Evolutionary conservation across 2,888 invertebrate species (phyloP).

Genomic region (Acanthosepion pharaonis): DNA sequence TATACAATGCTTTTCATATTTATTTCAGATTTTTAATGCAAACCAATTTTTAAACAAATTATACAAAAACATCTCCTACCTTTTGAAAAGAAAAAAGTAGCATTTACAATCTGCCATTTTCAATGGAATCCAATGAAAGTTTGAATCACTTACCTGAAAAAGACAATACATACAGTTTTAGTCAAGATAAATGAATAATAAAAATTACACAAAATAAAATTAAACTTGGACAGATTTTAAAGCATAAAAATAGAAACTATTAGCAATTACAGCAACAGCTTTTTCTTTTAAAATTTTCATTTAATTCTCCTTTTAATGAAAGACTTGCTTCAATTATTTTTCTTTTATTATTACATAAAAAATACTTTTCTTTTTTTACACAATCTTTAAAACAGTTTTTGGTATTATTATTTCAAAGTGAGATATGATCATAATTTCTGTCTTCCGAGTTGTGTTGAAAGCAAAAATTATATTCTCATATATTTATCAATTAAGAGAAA

Average conservation of each 20-base stretch:
- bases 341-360: no score
- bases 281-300: no score
- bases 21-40: not conserved
- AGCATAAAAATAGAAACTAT: not conserved
- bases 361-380: no score
- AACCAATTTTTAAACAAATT: not conserved
- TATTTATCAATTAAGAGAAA: no score
- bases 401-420: no score
- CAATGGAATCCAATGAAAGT: conserved; percentile 1
- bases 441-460: no score
- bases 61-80: not conserved
- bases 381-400: no score
- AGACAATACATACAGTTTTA: not conserved
- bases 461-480: no score
- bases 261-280: not conserved
- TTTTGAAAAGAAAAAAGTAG: not conserved
- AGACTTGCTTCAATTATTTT: no score
- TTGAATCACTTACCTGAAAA: not conserved
- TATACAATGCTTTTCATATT: not conserved
- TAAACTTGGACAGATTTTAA: not conserved
- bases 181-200: not conserved
- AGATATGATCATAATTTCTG: no score
- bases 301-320: no score
- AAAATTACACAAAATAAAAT: not conserved
- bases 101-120: no score